phyloP scores from a whole-genome alignment of 2,888 invertebrate genomes.

The Diarsia brunnea region DNA sequence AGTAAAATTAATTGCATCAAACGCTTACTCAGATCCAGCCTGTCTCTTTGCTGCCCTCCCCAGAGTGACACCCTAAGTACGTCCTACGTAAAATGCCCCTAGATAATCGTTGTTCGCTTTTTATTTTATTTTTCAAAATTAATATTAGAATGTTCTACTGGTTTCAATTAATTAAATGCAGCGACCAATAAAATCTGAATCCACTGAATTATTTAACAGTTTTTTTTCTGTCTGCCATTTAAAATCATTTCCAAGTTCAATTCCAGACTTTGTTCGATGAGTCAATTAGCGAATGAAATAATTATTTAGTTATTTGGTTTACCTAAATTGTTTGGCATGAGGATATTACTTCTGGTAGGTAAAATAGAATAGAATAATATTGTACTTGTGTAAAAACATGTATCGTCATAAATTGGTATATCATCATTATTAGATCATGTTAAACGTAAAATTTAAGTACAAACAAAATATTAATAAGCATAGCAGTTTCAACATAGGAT shows the following conservation, averaged over 20 bases:
- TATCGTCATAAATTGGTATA: too few species aligned
- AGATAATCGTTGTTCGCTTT: too few species aligned
- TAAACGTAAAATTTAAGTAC: too few species aligned
- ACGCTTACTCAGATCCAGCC: too few species aligned
- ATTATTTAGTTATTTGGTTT: neutral
- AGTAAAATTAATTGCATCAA: neutral
- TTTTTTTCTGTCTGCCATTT: neutral
- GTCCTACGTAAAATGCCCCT: too few species aligned
- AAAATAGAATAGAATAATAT: too few species aligned
- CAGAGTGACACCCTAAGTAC: too few species aligned
- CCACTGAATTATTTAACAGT: neutral
- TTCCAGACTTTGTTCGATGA: conserved; percentile 26
- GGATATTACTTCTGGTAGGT: neutral
- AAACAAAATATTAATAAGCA: too few species aligned
- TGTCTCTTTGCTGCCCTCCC: too few species aligned
- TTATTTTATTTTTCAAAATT: neutral
- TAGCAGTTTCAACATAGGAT: too few species aligned
- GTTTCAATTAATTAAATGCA: neutral
- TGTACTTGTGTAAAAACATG: too few species aligned
- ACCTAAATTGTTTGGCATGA: neutral
- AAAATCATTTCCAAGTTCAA: neutral
- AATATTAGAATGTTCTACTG: neutral
- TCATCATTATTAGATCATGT: too few species aligned
- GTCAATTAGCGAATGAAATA: neutral
- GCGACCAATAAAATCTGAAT: conserved; percentile 4